Evolutionary conservation across 2,888 invertebrate species (phyloP), one percentile per base, ranked within the genome.

Genomic region (Cremastinae sp.): DNA sequence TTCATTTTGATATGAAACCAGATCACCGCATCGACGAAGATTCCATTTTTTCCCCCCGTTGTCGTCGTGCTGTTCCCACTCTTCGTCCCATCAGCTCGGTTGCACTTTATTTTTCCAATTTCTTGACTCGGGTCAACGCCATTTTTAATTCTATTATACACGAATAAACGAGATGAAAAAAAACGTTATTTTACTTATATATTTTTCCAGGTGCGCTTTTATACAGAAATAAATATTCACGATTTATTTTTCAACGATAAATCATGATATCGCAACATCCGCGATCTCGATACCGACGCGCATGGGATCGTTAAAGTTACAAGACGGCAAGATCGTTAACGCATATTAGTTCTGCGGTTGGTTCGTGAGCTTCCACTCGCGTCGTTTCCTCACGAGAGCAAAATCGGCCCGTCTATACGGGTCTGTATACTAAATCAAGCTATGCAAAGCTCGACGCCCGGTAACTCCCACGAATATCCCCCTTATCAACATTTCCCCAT

Each of bases 391-490:
- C 10, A 20, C 58, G 12, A 5, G 34, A 43, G 51, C 7, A 12
- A 34, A 66, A 38, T 64, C 16, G 47, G 38, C 51, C 56, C 54
- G 59, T 43, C 18, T 41, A 18, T n/a, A 14, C 28, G 49, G 36
- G 43, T 72, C 74, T 74, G 74, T 75, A 73, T 71, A 28, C 28
- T 28, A 71, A 75, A 75, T 75, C 66, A 75, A 75, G 56, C 41
- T 75, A 56, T 56, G 47, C 54, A 54, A 74, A 69, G 51, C 68
- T 56, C 56, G 62, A 56, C 43, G 56, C 64, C 43, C 45, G 69
- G 66, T 45, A 36, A 68, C 58, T 47, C 68, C 68, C 68, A 58
- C 56, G 20, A 47, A 20, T n/a, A n/a, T 18, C 45, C 28, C 54
- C 12, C 16, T 22, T 69, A 38, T 69, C 38, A 47, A 69, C 62